Conservation (phyloP, 2,888 invertebrate species). For the Rosalia funebris region DNA sequence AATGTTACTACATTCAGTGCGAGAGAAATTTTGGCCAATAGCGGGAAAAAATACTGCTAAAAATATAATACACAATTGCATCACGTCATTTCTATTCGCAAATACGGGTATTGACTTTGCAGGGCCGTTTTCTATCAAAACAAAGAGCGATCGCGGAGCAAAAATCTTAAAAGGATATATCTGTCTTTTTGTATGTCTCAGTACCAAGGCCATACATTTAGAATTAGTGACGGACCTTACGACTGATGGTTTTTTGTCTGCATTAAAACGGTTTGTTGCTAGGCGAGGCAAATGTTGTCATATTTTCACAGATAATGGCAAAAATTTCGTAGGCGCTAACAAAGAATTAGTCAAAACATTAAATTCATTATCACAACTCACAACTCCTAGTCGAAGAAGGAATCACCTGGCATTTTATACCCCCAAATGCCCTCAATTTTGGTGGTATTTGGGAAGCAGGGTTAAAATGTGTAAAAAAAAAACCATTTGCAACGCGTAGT, state of each 20-base stretch:
- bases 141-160: conserved; percentile 36
- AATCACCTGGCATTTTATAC: conserved; percentile 43
- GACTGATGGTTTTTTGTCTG: conserved; percentile 33
- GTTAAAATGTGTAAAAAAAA: neutral
- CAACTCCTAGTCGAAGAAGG: conserved; percentile 16
- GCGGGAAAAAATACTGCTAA: neutral
- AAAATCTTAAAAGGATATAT: conserved; percentile 41
- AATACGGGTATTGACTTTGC: conserved; percentile 47
- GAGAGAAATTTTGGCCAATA: conserved; percentile 26
- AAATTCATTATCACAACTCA: conserved; percentile 12
- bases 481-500: neutral
- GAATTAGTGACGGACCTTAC: conserved; percentile 36
- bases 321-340: conserved; percentile 41
- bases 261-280: conserved; percentile 39
- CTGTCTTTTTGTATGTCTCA: conserved; percentile 36
- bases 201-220: conserved; percentile 34
- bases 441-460: conserved; percentile 44
- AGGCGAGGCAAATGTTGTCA: conserved; percentile 36
- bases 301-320: conserved; percentile 43
- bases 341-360: conserved; percentile 31
- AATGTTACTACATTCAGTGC: conserved; percentile 30
- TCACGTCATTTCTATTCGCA: conserved; percentile 41
- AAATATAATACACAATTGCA: conserved; percentile 17
- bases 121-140: conserved; percentile 47
- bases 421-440: conserved; percentile 39